phyloP scores from a whole-genome alignment of 2,888 invertebrate genomes.

The Thera britannica region DNA sequence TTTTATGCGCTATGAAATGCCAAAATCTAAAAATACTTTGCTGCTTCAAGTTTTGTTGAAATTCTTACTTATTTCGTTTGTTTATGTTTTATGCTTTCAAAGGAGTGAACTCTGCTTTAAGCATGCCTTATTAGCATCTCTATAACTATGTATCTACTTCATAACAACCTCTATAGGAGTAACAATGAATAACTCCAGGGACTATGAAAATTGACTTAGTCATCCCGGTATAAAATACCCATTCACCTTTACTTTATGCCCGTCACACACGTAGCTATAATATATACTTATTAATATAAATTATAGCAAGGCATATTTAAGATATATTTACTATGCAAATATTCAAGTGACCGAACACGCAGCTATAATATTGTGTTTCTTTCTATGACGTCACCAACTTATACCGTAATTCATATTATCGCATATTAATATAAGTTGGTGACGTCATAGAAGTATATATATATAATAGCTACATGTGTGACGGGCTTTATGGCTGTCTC shows the following conservation, averaged over 20 bases:
- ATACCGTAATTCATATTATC: no score
- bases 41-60: constrained; percentile 12
- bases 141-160: constrained; percentile 5
- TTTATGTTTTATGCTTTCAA: constrained; percentile 3
- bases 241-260: constrained; percentile 38
- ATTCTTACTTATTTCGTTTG: constrained; percentile 1
- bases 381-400: no score
- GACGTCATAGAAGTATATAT: no score
- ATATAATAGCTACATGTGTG: no score
- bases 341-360: no score
- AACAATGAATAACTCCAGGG: constrained; percentile 2
- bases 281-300: no score
- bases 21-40: constrained; percentile 20
- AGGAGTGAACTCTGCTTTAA: not conserved
- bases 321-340: no score
- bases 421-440: no score
- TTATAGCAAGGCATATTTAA: no score
- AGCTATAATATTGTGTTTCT: no score
- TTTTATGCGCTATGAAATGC: constrained; percentile 38
- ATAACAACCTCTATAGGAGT: constrained; percentile 10
- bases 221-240: constrained; percentile 65
- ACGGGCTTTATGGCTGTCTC: constrained; percentile 60
- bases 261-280: no score
- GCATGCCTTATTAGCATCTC: constrained; percentile 3
- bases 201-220: constrained; percentile 48